Percentiles rank a stretch among this genome's conserved stretches.
These are phyloP conservation scores for Lutjanus argentimaculatus DNA, from an alignment of 2,797 vertebrate genomes.

Conservation along the genomic window DNA sequence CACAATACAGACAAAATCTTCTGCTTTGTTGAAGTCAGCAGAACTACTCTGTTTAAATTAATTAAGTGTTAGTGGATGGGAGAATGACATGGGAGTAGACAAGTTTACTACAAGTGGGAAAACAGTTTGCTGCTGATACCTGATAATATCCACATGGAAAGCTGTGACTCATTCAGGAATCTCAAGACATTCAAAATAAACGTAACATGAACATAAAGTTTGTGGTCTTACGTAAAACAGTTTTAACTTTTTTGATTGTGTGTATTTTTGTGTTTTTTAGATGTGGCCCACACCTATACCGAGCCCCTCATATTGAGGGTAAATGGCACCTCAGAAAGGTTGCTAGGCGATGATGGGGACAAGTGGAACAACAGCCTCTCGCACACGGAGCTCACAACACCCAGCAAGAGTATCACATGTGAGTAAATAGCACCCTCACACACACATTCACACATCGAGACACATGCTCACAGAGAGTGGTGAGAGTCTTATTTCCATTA, in stretches of 20 bases:
- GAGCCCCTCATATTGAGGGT: conserved; percentile 83
- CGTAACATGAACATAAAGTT: conserved; percentile 2
- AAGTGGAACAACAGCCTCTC: conserved; percentile 74
- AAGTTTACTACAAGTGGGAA: conserved; percentile 53
- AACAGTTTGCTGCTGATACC: conserved; percentile 51
- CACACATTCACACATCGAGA: conserved; percentile 17
- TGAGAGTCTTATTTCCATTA: conserved; percentile 79
- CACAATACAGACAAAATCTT: conserved; percentile 73
- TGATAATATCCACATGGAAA: conserved; percentile 43
- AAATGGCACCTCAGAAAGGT: conserved; percentile 72
- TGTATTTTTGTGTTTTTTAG: conserved; percentile 58
- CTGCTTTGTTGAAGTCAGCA: conserved; percentile 82
- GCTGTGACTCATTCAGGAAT: neutral
- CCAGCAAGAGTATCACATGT: conserved; percentile 78
- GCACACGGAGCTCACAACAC: conserved; percentile 63
- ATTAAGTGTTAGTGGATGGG: conserved; percentile 74
- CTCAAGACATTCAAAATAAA: conserved; percentile 7
- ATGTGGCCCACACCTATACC: conserved; percentile 76
- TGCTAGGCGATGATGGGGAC: conserved; percentile 58
- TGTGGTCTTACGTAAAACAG: conserved; percentile 1
- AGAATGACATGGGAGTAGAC: conserved; percentile 63
- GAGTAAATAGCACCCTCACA: conserved; percentile 64
- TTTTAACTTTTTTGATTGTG: conserved; percentile 8
- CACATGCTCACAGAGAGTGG: conserved; percentile 22
- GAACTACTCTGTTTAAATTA: conserved; percentile 71